These are phyloP conservation scores for Hyperoplus immaculatus DNA, from an alignment of 2,797 vertebrate genomes.

Conservation along the genomic window DNA sequence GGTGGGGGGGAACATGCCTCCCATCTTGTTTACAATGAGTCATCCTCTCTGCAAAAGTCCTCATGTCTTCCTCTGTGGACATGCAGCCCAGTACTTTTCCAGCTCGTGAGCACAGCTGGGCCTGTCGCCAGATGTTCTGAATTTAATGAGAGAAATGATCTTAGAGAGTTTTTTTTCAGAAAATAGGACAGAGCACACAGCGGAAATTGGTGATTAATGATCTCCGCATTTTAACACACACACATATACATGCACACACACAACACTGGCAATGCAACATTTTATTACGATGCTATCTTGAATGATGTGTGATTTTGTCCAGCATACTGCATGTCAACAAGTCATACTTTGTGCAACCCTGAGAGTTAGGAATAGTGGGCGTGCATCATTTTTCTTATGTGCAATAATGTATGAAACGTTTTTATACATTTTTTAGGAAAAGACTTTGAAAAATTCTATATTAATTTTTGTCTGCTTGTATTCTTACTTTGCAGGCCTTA, in stretches of 20 bases:
- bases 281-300: conserved; percentile 6
- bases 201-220: conserved; percentile 44
- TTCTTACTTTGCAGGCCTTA: conserved; percentile 86
- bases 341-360: neutral
- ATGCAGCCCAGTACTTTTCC: conserved; percentile 80
- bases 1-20: conserved; percentile 61
- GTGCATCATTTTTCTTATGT: neutral
- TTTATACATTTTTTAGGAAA: neutral
- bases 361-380: neutral
- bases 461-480: conserved; percentile 17
- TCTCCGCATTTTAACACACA: conserved; percentile 21
- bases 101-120: conserved; percentile 81
- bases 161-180: conserved; percentile 47
- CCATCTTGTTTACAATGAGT: conserved; percentile 80
- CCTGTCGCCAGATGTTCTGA: conserved; percentile 81
- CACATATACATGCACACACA: too few species aligned
- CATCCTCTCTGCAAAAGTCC: conserved; percentile 75
- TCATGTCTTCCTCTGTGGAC: conserved; percentile 73
- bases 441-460: neutral
- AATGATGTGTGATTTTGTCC: conserved; percentile 13
- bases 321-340: conserved; percentile 14
- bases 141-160: conserved; percentile 80
- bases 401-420: neutral
- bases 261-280: conserved; percentile 16
- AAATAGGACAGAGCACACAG: conserved; percentile 53